Evolutionary conservation across 1,140 invertebrate genomes (phyloP), one percentile per base, ranked within the genome.

Genomic region (Mycetomoellerius zeteki): DNA sequence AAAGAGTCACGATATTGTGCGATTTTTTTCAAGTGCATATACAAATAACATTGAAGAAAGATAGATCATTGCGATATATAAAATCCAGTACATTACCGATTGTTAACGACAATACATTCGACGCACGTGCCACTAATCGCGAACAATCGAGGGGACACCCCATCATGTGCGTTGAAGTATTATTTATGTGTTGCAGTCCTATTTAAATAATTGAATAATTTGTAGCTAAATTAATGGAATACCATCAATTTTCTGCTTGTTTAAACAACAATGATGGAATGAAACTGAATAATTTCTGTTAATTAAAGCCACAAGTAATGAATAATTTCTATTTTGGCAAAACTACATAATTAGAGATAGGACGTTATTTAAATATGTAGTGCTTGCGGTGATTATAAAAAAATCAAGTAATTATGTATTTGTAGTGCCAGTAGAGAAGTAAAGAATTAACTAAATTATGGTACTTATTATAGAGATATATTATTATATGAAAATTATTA

Each of bases 161-260:
- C 21, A 54, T 81, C 47, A 80, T 43, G 14, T 7, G 4, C 21
- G 47, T 24, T n/a, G 21, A 52, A 56, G 24, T 81, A 81, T 71
- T 56, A 71, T 80, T 50, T 37, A 47, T 62, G 8, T 33, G 47
- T 37, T 71, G 50, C 43, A n/a, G n/a, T 54, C 3, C 47, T 71
- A 81, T 81, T 81, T 81, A 81, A 71, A 81, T 81, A 81, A 81
- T 81, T 71, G 47, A 47, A 71, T 71, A 81, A 81, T 69, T 56
- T 37, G 56, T 71, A 81, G 64, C 8, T 24, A 71, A 81, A 81
- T 81, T 81, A 81, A 81, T 71, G 64, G 16, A 37, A 81, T 71
- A 54, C 14, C 21, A 21, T 30, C 30, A 81, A 81, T 81, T 81
- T 81, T 85, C 81, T 77, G 71, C 71, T 62, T 67, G 43, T 67